Percentiles rank a stretch among this genome's conserved stretches.
Evolutionary conservation across 2,797 vertebrate genomes (phyloP).

Genomic region (Acestrorhynchus altus): DNA sequence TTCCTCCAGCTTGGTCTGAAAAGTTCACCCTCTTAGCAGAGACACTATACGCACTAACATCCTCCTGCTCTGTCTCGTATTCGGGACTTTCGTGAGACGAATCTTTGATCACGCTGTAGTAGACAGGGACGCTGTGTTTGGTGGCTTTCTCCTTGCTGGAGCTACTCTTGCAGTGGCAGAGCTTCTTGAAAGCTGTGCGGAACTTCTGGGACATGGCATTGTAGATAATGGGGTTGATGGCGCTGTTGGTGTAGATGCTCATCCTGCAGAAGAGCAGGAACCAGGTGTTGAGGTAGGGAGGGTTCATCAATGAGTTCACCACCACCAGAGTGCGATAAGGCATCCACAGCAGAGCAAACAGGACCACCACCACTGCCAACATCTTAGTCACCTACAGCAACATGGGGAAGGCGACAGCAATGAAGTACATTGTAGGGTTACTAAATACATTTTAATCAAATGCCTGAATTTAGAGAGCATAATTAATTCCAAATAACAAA

Average conservation of each 20-base stretch:
- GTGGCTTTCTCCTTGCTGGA: conserved; percentile 56
- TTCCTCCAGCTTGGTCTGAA: conserved; percentile 22
- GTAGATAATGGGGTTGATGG: conserved; percentile 90
- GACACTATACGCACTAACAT: conserved; percentile 28
- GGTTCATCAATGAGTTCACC: conserved; percentile 89
- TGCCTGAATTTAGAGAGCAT: too few species aligned
- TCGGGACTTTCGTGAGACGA: conserved; percentile 70
- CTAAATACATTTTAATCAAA: neutral
- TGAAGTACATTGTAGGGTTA: neutral
- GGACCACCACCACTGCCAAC: conserved; percentile 86
- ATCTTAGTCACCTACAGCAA: conserved; percentile 87
- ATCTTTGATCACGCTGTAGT: conserved; percentile 81
- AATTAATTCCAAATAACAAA: too few species aligned
- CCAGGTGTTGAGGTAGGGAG: conserved; percentile 85
- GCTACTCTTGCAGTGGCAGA: conserved; percentile 76
- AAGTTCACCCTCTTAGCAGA: conserved; percentile 38
- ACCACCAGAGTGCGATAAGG: conserved; percentile 88
- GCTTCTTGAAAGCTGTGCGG: conserved; percentile 81
- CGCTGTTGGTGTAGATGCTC: conserved; percentile 90
- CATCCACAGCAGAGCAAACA: conserved; percentile 90
- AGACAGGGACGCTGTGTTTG: conserved; percentile 70
- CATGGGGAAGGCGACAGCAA: neutral
- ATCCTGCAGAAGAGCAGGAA: conserved; percentile 89
- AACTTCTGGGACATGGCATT: conserved; percentile 93
- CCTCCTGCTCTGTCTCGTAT: conserved; percentile 47